Conservation (phyloP, 2,113 vertebrate genomes). For the Todiramphus chloris region DNA sequence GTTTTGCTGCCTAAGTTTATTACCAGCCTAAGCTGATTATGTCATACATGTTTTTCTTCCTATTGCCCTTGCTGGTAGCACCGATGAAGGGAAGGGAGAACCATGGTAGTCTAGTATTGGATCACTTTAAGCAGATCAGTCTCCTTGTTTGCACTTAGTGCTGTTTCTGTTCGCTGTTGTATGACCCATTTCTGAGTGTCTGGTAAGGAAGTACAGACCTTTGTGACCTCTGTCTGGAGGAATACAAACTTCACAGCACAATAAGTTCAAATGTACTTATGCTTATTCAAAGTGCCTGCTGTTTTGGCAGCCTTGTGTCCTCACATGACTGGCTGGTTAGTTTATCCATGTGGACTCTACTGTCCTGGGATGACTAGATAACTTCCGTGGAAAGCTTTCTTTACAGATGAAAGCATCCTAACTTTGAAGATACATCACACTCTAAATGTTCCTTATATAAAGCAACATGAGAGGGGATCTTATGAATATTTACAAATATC, state of each 20-base stretch:
- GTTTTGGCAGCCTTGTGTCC: not conserved
- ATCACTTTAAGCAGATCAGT: not conserved
- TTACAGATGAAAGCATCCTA: not conserved
- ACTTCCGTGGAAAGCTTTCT: not conserved
- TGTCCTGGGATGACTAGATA: not conserved
- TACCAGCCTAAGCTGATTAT: not conserved
- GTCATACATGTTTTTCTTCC: not conserved
- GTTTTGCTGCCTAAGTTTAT: not conserved
- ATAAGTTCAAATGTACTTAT: not conserved
- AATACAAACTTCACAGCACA: not conserved
- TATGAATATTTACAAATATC: no score
- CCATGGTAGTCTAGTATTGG: not conserved
- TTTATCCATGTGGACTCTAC: not conserved
- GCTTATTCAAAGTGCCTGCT: not conserved
- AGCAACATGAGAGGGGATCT: not conserved
- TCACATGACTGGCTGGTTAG: not conserved
- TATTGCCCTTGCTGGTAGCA: not conserved
- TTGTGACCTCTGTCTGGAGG: not conserved
- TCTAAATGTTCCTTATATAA: not conserved
- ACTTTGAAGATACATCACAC: not conserved
- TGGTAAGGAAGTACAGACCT: not conserved
- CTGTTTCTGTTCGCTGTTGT: not conserved
- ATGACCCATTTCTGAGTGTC: not conserved
- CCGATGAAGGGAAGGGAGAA: not conserved
- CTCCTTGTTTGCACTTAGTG: not conserved